These are phyloP conservation scores for Muntiacus muntjak DNA, from an alignment of 2,113 vertebrate genomes.

Conservation along the genomic window DNA sequence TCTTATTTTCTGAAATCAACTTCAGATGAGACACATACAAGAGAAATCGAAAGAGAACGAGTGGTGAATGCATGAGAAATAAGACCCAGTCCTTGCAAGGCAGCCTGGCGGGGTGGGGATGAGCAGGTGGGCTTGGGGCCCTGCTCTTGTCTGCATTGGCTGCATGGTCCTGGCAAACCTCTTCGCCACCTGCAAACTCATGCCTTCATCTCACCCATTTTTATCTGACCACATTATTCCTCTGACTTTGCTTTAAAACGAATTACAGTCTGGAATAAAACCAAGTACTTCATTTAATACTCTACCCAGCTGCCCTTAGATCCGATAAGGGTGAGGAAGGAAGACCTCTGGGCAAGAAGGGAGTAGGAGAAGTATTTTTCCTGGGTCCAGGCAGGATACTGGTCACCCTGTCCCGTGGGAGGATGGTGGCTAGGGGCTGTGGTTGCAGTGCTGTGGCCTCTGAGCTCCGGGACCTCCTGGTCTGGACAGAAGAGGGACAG, in stretches of 20 bases:
- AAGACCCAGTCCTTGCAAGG: background rate
- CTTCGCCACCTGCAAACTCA: background rate
- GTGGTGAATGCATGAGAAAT: background rate
- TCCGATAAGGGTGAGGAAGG: accelerated
- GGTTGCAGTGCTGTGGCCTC: accelerated
- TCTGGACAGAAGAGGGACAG: background rate
- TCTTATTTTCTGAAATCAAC: background rate
- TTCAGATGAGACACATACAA: background rate
- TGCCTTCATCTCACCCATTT: background rate
- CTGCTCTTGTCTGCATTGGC: background rate
- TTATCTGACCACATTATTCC: background rate
- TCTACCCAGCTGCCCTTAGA: background rate
- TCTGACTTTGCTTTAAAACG: background rate
- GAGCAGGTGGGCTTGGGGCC: background rate
- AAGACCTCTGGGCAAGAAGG: background rate
- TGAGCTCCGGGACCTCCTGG: background rate
- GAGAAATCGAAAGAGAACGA: background rate
- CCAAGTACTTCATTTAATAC: background rate
- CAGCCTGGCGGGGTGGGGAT: accelerated
- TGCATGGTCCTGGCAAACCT: accelerated
- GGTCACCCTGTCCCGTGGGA: accelerated
- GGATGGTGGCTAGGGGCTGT: background rate
- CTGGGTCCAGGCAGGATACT: background rate
- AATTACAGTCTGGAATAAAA: background rate
- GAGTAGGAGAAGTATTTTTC: too few species aligned